Conservation (phyloP, 2,113 vertebrate genomes). For the Danio rerio region DNA sequence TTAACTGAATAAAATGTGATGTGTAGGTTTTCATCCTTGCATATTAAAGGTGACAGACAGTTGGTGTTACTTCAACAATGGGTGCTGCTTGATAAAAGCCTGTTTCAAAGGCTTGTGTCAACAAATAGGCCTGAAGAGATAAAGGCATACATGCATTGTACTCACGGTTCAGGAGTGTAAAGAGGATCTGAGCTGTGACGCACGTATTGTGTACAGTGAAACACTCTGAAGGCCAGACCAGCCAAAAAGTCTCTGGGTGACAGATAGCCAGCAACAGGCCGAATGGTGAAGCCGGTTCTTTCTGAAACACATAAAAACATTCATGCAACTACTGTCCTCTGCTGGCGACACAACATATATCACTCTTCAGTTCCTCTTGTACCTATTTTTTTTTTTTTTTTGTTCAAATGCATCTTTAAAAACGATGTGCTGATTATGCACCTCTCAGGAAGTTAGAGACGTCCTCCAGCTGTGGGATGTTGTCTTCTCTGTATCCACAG, state of each 20-base stretch:
- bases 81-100: neutral
- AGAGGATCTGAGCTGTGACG: constrained; percentile 95
- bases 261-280: constrained; percentile 94
- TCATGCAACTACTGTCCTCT: neutral
- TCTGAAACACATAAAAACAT: constrained; percentile 75
- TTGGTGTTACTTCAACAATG: neutral
- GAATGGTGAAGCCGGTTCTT: constrained; percentile 91
- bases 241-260: constrained; percentile 96
- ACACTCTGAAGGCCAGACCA: constrained; percentile 95
- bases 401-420: neutral
- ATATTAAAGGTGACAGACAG: neutral
- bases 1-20: neutral
- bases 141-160: constrained; percentile 55
- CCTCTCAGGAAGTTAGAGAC: constrained; percentile 95
- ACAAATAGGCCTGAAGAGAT: constrained; percentile 1
- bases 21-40: neutral
- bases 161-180: constrained; percentile 98
- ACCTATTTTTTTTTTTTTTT: neutral
- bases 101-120: neutral
- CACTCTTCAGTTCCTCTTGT: neutral
- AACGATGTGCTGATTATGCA: constrained; percentile 52
- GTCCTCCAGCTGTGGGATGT: constrained; percentile 96
- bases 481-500: constrained; percentile 94
- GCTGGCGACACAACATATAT: neutral
- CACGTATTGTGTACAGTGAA: constrained; percentile 98